Evolutionary conservation across 2,888 invertebrate species (phyloP), one percentile per base, ranked within the genome.

Genomic region (Ornithoptera priamus): DNA sequence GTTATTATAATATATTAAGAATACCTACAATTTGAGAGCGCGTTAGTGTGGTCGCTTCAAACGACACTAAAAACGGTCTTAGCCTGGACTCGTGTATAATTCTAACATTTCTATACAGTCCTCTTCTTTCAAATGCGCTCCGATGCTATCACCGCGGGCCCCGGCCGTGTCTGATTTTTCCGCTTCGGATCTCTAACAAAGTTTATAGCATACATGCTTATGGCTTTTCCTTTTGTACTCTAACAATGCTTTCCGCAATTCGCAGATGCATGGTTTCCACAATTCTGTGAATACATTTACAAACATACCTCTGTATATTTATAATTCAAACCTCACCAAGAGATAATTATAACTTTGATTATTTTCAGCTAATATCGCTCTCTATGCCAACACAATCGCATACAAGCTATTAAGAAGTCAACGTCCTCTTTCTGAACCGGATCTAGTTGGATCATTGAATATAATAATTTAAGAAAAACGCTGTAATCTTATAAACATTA

Each of bases 41-140:
- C 12, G 42, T 57, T 67, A 36, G 10, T 56, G 39, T 39, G 22
- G 56, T 50, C 42, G 42, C 12, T 66, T 30, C 8, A 30, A 30
- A 36, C 30, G 56, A 59, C 30, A 64, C 42, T 65, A 65, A 36
- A 65, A 61, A 69, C 65, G 68, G 67, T 61, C 59, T 63, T 60
- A 65, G 53, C 67, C 39, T 30, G 22, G 69, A 70, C 72, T 73
- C 65, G 62, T 62, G 76, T 75, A 77, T 76, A 77, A 76, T 75
- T 77, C 72, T 62, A 71, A 72, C 74, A 74, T 76, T 76, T 76
- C 75, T 75, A 76, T 74, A 74, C 75, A 72, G 74, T 74, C 72
- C 71, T 70, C 73, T 70, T 72, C 71, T 73, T 73, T 74, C 69
- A 69, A 70, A 65, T 71, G 70, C 66, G 62, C 62, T 70, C 69